A percentile compares a stretch with the other conserved stretches of the same genome.
phyloP scores from a whole-genome alignment of 2,888 invertebrate species.

The Lutraria lutraria region DNA sequence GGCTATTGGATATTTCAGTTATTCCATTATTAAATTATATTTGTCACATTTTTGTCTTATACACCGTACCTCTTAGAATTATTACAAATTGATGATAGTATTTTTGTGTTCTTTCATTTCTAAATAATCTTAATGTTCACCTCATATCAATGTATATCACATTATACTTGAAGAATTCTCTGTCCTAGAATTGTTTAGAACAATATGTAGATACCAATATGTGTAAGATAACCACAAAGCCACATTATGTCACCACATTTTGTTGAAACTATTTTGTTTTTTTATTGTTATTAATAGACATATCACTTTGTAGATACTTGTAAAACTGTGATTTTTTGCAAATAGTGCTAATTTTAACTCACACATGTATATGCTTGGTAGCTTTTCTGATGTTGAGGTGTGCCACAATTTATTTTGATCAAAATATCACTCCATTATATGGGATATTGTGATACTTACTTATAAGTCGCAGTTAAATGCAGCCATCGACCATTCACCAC shows the following conservation, averaged over 20 bases:
- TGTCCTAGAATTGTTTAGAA: not conserved
- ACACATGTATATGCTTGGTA: not conserved
- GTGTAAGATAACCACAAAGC: not conserved
- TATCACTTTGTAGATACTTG: slow-evolving; percentile 5
- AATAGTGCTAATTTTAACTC: slow-evolving; percentile 15
- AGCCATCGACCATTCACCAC: not conserved
- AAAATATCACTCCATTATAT: not conserved
- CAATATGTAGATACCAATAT: not conserved
- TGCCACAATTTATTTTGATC: not conserved
- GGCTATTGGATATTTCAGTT: not conserved
- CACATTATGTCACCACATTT: not conserved
- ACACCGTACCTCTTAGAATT: slow-evolving; percentile 14
- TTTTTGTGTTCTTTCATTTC: slow-evolving; percentile 11
- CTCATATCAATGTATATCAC: slow-evolving; percentile 16
- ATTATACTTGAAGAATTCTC: not conserved
- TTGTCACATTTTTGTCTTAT: not conserved
- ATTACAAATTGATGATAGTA: slow-evolving; percentile 6
- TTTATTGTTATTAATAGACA: slow-evolving; percentile 22
- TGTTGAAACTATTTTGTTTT: slow-evolving; percentile 12
- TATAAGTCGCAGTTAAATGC: not conserved
- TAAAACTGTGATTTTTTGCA: slow-evolving; percentile 19
- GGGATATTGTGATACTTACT: not conserved
- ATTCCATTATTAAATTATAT: slow-evolving; percentile 5
- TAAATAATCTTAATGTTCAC: not conserved
- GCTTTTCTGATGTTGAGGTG: not conserved